Evolutionary conservation across 30 jellyfish, hydroid and myxozoan species (phyloP), one percentile per base, ranked within the genome.

Genomic region (Chironex yamaguchii): DNA sequence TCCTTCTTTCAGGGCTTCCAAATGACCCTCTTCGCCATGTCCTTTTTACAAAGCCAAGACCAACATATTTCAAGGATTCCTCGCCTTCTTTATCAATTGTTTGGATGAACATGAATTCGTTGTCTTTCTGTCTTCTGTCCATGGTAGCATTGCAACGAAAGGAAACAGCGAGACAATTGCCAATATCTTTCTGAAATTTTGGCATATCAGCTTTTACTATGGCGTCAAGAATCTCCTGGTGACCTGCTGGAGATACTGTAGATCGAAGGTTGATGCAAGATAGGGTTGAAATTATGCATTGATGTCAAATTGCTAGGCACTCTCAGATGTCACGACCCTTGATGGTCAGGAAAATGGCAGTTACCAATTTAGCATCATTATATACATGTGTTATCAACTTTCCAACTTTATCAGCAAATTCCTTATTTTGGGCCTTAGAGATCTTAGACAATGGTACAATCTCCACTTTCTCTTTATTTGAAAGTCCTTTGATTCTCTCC

Each of bases 91-190:
- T 48, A 25, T 49, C 71, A 34, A 49, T 50, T 2, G 36, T 24
- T 21, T 52, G 51, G 49, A 75, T 3, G 28, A 75, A 76, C 78
- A 75, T 75, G 52, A 42, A 75, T 49, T 75, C 78, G 27, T 75
- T 49, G 58, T 75, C 77, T 75, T 75, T 75, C 78, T 75, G 87
- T 25, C 76, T 42, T 49, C 78, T 48, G 36, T 49, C 87, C 87
- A 75, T 42, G 17, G 87, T 24, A 4, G 72, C 72, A 68, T 68
- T 20, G 82, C 2, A 29, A 29, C 82, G 67, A 29, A 68, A 68
- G 72, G 4, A 68, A 68, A 29, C 82, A 3, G 82, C 24, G 72
- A 33, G 67, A 20, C 67, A 33, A 4, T 27, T 29, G 24, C 72
- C 77, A 2, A 63, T 21, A 3, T 2, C 62, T 63, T 63, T 63